Evolutionary conservation across 2,888 invertebrate genomes (phyloP).

Genomic region (Pseudoips prasinana): DNA sequence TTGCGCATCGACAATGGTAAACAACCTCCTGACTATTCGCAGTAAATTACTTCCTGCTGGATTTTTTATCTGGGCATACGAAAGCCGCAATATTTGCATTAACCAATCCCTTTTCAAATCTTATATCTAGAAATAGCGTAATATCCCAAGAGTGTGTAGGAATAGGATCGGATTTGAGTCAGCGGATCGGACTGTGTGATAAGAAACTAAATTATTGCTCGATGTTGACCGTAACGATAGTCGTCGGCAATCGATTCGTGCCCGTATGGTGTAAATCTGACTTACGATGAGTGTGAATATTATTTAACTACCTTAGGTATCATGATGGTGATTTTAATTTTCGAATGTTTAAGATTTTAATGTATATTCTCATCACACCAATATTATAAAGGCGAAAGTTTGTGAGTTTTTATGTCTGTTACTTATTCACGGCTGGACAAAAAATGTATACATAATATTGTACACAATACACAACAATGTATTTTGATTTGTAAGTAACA

Average conservation of each 20-base stretch:
- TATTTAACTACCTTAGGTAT: no score
- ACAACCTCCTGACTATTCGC: constrained; percentile 3
- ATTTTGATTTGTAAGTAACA: no score
- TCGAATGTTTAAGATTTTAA: no score
- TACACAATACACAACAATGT: no score
- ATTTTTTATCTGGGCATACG: constrained; percentile 18
- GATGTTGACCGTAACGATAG: constrained; percentile 54
- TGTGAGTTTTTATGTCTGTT: no score
- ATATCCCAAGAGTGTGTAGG: constrained; percentile 35
- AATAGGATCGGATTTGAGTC: constrained; percentile 53
- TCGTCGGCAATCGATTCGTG: constrained; percentile 35
- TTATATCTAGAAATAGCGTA: constrained; percentile 35
- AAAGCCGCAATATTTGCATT: constrained; percentile 43
- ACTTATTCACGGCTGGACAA: no score
- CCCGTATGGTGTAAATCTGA: constrained; percentile 40
- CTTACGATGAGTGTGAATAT: constrained; percentile 12
- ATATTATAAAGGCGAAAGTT: no score
- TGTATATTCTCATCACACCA: no score
- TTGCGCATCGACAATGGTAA: constrained; percentile 1
- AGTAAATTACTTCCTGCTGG: constrained; percentile 11
- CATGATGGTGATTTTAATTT: no score
- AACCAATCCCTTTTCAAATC: constrained; percentile 34
- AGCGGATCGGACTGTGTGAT: constrained; percentile 63
- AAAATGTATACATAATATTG: no score
- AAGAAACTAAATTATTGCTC: constrained; percentile 69